phyloP scores from a whole-genome alignment of 2,113 vertebrate genomes.

The Lucifuga dentata region DNA sequence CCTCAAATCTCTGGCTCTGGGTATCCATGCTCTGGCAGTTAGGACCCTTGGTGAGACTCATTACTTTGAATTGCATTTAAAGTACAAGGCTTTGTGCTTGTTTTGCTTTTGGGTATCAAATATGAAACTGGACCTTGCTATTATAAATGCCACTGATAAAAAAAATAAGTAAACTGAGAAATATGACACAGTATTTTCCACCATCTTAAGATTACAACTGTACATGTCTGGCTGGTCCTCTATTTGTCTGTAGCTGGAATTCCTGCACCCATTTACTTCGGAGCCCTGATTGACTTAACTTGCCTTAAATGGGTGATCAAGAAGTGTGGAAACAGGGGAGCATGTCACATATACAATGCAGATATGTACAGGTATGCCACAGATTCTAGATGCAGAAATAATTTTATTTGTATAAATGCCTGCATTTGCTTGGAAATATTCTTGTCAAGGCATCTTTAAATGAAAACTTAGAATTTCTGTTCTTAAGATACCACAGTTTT shows the following conservation, averaged over 20 bases:
- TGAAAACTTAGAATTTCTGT: too few relatives aligned
- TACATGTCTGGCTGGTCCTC: background rate
- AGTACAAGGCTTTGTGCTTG: background rate
- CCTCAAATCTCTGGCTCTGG: conserved; percentile 91
- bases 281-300: conserved; percentile 87
- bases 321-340: conserved; percentile 83
- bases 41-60: conserved; percentile 85
- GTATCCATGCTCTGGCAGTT: conserved; percentile 82
- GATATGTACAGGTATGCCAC: conserved; percentile 80
- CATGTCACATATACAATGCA: conserved; percentile 88
- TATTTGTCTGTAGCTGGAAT: conserved; percentile 79
- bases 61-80: background rate
- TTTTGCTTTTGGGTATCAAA: background rate
- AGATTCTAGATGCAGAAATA: background rate
- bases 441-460: too few relatives aligned
- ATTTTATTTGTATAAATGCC: too few relatives aligned
- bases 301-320: conserved; percentile 91
- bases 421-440: too few relatives aligned
- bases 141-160: too few relatives aligned
- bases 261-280: conserved; percentile 90
- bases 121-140: too few relatives aligned
- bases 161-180: background rate
- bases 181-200: background rate
- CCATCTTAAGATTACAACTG: background rate
- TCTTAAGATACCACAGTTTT: too few relatives aligned